A percentile compares a stretch with the other conserved stretches of the same genome.
These are phyloP conservation scores for Leistus spinibarbis DNA, from an alignment of 2,888 invertebrate genomes.

Conservation along the genomic window DNA sequence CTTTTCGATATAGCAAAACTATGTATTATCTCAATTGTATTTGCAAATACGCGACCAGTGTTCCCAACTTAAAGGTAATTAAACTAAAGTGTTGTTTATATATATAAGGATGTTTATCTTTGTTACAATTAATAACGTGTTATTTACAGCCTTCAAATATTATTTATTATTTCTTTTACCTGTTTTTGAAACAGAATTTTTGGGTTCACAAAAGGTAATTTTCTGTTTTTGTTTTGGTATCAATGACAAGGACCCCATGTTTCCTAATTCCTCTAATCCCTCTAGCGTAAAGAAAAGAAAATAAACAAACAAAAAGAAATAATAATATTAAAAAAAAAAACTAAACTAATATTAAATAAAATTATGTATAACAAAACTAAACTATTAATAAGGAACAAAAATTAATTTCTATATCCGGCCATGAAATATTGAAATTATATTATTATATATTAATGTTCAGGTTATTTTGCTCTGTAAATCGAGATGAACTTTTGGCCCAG, in stretches of 20 bases:
- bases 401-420: no score
- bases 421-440: no score
- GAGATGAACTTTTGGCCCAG: no score
- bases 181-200: slow-evolving; percentile 27
- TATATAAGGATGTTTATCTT: no score
- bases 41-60: no score
- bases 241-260: slow-evolving; percentile 30
- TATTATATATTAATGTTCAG: no score
- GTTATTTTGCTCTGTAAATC: no score
- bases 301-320: slow-evolving; percentile 4
- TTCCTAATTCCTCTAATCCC: slow-evolving; percentile 29
- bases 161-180: slow-evolving; percentile 20
- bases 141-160: neutral
- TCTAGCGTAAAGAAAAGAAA: slow-evolving; percentile 28
- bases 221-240: slow-evolving; percentile 32
- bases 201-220: slow-evolving; percentile 29
- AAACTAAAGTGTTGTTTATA: no score
- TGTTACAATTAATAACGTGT: slow-evolving; percentile 11
- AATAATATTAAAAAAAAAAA: neutral
- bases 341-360: neutral
- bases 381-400: neutral
- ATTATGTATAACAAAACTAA: neutral
- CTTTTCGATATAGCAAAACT: no score
- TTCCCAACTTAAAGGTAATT: no score
- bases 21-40: no score